phyloP scores from a whole-genome alignment of 2,797 vertebrate species.

The Anguilla marmorata region DNA sequence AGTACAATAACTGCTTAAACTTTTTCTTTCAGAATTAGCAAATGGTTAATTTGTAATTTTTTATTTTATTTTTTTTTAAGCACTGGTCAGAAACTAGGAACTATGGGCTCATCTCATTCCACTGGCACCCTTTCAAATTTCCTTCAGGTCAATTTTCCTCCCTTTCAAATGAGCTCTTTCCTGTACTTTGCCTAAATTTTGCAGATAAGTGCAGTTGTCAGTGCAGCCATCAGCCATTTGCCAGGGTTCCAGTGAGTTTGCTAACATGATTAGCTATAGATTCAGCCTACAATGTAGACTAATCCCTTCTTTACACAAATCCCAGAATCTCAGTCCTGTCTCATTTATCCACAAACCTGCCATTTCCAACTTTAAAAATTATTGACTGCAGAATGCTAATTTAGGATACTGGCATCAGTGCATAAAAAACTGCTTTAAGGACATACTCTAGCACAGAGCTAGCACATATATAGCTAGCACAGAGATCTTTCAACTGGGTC shows the following conservation, averaged over 20 bases:
- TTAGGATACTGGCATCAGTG: background rate
- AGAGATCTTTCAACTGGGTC: conserved; percentile 6
- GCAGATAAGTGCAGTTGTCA: conserved; percentile 42
- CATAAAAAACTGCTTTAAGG: background rate
- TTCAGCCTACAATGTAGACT: background rate
- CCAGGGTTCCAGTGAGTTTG: conserved; percentile 40
- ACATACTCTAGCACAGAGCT: background rate
- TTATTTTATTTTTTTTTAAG: background rate
- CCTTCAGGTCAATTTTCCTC: conserved; percentile 46
- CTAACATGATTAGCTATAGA: conserved; percentile 39
- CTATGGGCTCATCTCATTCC: background rate
- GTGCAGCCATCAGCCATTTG: conserved; percentile 49
- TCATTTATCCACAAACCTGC: conserved; percentile 20
- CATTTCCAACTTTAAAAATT: background rate
- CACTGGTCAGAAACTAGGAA: background rate
- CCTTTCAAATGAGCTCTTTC: conserved; percentile 61
- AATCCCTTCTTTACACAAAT: background rate
- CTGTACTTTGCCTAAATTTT: conserved; percentile 63
- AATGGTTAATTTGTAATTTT: background rate
- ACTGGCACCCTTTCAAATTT: conserved; percentile 42
- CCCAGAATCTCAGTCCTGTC: background rate
- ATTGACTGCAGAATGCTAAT: conserved; percentile 2
- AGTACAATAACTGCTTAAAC: background rate
- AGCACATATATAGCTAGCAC: background rate
- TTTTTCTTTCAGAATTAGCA: background rate